Conservation (phyloP, 2,888 invertebrate genomes). For the Rhamphomyia laevipes region DNA sequence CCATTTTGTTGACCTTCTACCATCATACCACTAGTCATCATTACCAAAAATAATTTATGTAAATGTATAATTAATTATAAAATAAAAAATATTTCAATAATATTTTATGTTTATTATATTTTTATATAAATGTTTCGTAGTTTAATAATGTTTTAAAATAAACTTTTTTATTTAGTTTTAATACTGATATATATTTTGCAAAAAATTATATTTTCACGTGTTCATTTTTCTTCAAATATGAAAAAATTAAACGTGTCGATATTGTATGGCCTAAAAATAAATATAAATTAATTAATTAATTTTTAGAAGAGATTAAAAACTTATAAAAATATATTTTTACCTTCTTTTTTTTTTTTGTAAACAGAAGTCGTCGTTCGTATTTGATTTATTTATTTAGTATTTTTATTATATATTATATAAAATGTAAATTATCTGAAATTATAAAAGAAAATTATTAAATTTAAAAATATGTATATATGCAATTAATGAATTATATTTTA, state of each 20-base stretch:
- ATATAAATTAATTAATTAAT: neutral
- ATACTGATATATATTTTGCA: neutral
- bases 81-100: neutral
- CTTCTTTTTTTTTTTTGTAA: neutral
- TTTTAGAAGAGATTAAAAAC: neutral
- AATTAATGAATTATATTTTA: no score
- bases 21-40: conserved; percentile 32
- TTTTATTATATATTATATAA: conserved; percentile 2
- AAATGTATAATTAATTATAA: neutral
- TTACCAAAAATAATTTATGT: conserved; percentile 4
- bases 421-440: conserved; percentile 2
- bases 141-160: neutral
- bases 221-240: neutral
- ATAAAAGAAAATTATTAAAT: conserved; percentile 5
- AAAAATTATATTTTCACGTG: neutral
- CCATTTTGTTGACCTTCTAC: conserved; percentile 65
- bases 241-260: neutral
- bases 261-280: neutral
- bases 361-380: neutral
- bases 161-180: neutral
- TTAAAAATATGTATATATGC: no score
- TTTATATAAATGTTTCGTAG: conserved; percentile 4
- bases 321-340: neutral
- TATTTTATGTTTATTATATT: neutral
- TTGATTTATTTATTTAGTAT: neutral